Conservation (phyloP, 2,113 vertebrate genomes). For the Anseranas semipalmata region DNA sequence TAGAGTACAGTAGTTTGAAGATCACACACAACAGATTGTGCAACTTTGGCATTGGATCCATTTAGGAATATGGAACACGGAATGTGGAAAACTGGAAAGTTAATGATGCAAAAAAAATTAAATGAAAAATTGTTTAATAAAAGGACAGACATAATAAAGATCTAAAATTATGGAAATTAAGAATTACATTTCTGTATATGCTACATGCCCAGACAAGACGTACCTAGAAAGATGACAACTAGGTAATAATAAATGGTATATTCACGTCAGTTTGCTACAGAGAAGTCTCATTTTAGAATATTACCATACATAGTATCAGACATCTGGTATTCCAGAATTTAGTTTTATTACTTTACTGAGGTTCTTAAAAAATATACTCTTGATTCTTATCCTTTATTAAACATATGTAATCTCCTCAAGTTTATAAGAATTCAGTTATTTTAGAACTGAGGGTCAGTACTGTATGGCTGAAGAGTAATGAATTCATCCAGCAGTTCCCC, state of each 20-base stretch:
- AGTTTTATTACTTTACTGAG: background rate
- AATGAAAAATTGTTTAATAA: background rate
- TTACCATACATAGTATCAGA: background rate
- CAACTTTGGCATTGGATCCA: background rate
- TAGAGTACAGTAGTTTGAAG: background rate
- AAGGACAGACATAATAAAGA: background rate
- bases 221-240: background rate
- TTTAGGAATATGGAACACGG: background rate
- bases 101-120: background rate
- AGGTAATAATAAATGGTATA: background rate
- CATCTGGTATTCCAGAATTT: background rate
- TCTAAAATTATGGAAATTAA: background rate
- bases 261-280: background rate
- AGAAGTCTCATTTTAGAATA: background rate
- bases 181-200: background rate
- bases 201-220: background rate
- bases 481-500: background rate
- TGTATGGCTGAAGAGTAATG: background rate
- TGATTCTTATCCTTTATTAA: background rate
- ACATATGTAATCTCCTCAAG: background rate
- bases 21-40: background rate
- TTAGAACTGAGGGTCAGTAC: background rate
- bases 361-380: background rate
- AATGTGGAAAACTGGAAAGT: background rate
- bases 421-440: rapidly evolving